phyloP scores from a whole-genome alignment of 1,140 invertebrate genomes.

The Drosophila elegans region DNA sequence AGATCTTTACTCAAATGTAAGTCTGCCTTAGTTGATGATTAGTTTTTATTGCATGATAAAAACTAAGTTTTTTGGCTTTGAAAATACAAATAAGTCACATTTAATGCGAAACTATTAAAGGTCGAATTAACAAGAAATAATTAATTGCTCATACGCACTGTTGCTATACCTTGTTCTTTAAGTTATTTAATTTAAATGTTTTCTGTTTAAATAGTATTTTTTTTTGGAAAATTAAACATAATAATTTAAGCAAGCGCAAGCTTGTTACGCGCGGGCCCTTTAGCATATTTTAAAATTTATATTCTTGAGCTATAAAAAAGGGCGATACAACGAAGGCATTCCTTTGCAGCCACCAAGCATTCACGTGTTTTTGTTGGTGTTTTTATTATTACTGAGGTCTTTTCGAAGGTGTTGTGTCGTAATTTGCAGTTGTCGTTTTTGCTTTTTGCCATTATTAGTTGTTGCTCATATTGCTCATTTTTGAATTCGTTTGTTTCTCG shows the following conservation, averaged over 20 bases:
- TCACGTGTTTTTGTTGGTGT: conserved; percentile 53
- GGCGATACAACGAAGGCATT: conserved; percentile 77
- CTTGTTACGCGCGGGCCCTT: too few species aligned
- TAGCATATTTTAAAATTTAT: too few species aligned
- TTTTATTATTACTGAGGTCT: conserved; percentile 76
- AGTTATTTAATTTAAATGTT: background rate
- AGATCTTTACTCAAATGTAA: background rate
- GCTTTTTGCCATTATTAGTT: conserved; percentile 83
- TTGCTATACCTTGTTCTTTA: background rate
- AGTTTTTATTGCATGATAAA: too few species aligned
- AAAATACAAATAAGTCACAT: too few species aligned
- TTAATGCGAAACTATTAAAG: too few species aligned
- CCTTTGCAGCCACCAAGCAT: conserved; percentile 73
- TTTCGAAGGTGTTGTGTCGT: conserved; percentile 83
- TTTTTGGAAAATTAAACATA: too few species aligned
- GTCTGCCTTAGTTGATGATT: too few species aligned
- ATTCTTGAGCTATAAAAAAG: conserved; percentile 45
- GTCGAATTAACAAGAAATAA: too few species aligned
- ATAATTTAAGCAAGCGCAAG: too few species aligned
- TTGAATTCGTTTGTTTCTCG: conserved; percentile 74
- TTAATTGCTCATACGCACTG: conserved; percentile 4
- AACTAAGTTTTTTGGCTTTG: too few species aligned
- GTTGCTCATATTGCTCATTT: conserved; percentile 79
- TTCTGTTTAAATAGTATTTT: too few species aligned
- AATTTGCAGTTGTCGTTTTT: conserved; percentile 81